Evolutionary conservation across 2,888 invertebrate genomes (phyloP).

Genomic region (Prenolepis imparis): DNA sequence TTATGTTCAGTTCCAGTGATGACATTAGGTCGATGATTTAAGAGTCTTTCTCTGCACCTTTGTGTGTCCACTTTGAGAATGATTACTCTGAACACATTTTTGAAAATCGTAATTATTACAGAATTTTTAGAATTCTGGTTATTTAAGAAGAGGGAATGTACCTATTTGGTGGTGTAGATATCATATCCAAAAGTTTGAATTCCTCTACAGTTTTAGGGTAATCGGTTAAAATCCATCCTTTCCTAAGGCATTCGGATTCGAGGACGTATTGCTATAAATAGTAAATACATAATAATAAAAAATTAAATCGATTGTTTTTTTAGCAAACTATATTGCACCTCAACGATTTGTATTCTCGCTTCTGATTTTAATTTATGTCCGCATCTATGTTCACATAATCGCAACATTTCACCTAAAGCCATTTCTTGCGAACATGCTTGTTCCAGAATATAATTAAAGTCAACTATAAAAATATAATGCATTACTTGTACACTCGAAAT

Average conservation of each 20-base stretch:
- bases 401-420: constrained; percentile 72
- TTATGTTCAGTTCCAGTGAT: constrained; percentile 84
- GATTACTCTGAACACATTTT: constrained; percentile 85
- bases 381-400: constrained; percentile 70
- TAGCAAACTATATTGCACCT: constrained; percentile 70
- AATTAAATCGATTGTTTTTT: constrained; percentile 5
- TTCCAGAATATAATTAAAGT: constrained; percentile 87
- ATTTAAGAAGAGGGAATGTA: constrained; percentile 73
- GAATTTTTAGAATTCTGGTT: background rate
- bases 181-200: constrained; percentile 88
- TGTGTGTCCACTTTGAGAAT: constrained; percentile 86
- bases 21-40: constrained; percentile 85
- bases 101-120: background rate
- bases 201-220: constrained; percentile 88
- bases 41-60: constrained; percentile 85
- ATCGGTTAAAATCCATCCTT: constrained; percentile 89
- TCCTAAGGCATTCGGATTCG: constrained; percentile 88
- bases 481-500: background rate
- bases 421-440: constrained; percentile 86
- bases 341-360: constrained; percentile 76
- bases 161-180: constrained; percentile 90
- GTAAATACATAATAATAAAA: background rate
- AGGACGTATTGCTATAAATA: constrained; percentile 84
- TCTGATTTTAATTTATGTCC: constrained; percentile 69
- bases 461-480: constrained; percentile 85